These are phyloP conservation scores for Muscicapa comitata DNA, from an alignment of 2,797 vertebrate genomes.

Conservation along the genomic window DNA sequence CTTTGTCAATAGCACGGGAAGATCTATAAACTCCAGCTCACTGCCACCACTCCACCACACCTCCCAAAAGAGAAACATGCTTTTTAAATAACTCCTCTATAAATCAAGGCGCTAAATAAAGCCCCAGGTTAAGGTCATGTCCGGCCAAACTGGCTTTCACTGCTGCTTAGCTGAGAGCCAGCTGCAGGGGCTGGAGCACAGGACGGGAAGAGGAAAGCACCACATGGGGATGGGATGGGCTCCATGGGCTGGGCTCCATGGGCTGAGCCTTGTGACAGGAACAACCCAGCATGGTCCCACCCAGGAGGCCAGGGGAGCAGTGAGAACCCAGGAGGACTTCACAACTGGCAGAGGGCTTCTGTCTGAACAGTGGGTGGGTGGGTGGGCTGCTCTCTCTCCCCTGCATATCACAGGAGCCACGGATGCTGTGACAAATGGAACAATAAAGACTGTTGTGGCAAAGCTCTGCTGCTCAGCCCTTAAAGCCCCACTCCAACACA, in stretches of 20 bases:
- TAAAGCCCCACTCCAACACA: not conserved
- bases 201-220: not conserved
- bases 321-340: not conserved
- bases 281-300: not conserved
- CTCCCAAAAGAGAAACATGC: conserved; percentile 3
- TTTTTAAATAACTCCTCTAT: conserved; percentile 55
- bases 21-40: not conserved
- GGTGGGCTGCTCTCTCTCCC: not conserved
- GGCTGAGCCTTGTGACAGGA: not conserved
- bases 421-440: not conserved
- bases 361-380: not conserved
- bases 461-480: not conserved
- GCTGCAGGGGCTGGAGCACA: not conserved
- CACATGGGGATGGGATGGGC: not conserved
- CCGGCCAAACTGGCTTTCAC: conserved; percentile 8
- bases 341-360: not conserved
- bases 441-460: not conserved
- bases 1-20: not conserved
- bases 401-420: not conserved
- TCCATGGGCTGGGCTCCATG: not conserved
- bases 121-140: conserved; percentile 56
- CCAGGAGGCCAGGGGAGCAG: not conserved
- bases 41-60: not conserved
- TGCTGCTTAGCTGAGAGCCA: not conserved
- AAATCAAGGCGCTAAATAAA: conserved; percentile 60